A percentile compares a stretch with the other conserved stretches of the same genome.
These are phyloP conservation scores for Sebastes melanostomus DNA, from an alignment of 2,797 vertebrate genomes.

Conservation along the genomic window DNA sequence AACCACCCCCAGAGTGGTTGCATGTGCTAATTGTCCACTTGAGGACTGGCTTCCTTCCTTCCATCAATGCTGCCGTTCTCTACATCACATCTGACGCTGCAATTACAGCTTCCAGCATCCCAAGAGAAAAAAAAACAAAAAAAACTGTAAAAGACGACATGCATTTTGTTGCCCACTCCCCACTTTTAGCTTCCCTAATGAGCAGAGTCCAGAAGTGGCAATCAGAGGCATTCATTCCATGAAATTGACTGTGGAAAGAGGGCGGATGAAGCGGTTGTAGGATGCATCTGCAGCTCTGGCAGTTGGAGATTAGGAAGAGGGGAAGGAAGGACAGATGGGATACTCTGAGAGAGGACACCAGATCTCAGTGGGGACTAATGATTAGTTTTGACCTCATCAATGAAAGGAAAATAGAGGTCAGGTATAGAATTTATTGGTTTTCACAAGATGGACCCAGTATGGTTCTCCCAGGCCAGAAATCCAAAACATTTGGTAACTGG, in stretches of 20 bases:
- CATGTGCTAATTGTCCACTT: slow-evolving; percentile 43
- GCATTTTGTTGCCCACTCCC: slow-evolving; percentile 30
- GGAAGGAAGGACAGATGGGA: slow-evolving; percentile 51
- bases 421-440: slow-evolving; percentile 39
- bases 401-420: slow-evolving; percentile 61
- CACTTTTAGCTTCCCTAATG: slow-evolving; percentile 51
- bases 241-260: slow-evolving; percentile 51
- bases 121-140: neutral
- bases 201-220: slow-evolving; percentile 61
- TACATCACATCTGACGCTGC: slow-evolving; percentile 34
- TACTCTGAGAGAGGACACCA: slow-evolving; percentile 22
- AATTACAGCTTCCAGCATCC: slow-evolving; percentile 48
- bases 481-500: neutral
- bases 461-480: neutral
- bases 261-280: slow-evolving; percentile 18
- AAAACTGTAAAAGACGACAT: neutral
- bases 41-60: slow-evolving; percentile 49
- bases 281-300: slow-evolving; percentile 48
- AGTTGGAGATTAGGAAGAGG: slow-evolving; percentile 39
- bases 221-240: slow-evolving; percentile 65
- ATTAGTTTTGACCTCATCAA: slow-evolving; percentile 65
- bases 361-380: slow-evolving; percentile 42
- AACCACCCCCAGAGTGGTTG: neutral
- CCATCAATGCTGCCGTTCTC: slow-evolving; percentile 7
- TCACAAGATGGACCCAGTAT: neutral